phyloP scores from a whole-genome alignment of 1,140 invertebrate genomes.

The Conus betulinus region DNA sequence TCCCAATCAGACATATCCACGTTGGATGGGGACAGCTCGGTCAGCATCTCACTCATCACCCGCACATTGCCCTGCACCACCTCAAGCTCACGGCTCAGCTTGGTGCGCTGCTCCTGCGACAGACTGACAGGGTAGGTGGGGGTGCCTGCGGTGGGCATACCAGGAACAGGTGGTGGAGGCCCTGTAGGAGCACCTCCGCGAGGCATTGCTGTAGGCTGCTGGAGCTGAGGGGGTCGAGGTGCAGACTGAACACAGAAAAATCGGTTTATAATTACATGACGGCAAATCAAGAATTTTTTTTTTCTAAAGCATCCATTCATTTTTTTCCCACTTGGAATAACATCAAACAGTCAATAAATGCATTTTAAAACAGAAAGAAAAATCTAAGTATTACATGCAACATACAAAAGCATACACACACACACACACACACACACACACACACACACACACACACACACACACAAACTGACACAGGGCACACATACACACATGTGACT shows the following conservation, averaged over 20 bases:
- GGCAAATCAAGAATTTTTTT: no score
- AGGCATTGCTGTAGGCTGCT: not conserved
- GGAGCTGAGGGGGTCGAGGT: not conserved
- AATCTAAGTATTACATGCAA: no score
- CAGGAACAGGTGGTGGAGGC: not conserved
- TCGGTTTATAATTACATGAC: no score
- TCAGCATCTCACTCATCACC: slow-evolving; percentile 96
- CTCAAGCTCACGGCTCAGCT: slow-evolving; percentile 92
- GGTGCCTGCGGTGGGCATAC: not conserved
- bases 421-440: no score
- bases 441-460: no score
- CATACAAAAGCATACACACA: no score
- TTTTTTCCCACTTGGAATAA: no score
- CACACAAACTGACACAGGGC: no score
- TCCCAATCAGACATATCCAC: slow-evolving; percentile 85
- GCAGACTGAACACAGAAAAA: not conserved
- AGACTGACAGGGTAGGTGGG: slow-evolving; percentile 56
- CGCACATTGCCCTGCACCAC: slow-evolving; percentile 95
- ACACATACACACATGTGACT: no score
- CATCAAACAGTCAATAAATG: no score
- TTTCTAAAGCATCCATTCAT: no score
- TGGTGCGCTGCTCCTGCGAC: slow-evolving; percentile 85
- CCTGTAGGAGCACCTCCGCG: not conserved
- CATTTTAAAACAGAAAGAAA: no score
- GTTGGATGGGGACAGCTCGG: slow-evolving; percentile 86